Percentiles rank a stretch among this genome's conserved stretches.
Conservation (phyloP, 1,140 invertebrate genomes). For the Neodiprion pinetum region DNA sequence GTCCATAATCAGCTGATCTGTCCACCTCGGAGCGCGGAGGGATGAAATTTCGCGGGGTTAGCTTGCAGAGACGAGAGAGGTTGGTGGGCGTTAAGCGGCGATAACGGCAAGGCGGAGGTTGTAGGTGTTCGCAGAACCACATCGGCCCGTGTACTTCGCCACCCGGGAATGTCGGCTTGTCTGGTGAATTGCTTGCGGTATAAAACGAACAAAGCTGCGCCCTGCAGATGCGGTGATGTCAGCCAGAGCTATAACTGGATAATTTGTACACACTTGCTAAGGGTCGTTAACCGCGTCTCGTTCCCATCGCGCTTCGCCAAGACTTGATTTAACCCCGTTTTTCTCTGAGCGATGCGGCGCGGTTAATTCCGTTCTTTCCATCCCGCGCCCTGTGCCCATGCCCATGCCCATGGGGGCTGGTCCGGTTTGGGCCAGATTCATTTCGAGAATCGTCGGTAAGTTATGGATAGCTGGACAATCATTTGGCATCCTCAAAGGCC, state of each 20-base stretch:
- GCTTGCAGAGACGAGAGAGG: not conserved
- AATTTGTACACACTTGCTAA: not conserved
- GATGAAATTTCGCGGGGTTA: not conserved
- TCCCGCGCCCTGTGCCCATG: not conserved
- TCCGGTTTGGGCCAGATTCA: not conserved
- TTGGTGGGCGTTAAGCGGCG: not conserved
- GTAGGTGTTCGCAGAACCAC: not conserved
- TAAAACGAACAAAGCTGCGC: not conserved
- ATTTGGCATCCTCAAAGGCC: not conserved
- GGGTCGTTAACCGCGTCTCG: not conserved
- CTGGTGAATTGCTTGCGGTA: conserved; percentile 1
- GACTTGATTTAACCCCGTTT: no score
- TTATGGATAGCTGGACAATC: not conserved
- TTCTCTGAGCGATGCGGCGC: no score
- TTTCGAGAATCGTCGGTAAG: not conserved
- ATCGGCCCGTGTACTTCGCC: not conserved
- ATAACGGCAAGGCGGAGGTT: not conserved
- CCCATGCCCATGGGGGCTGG: not conserved
- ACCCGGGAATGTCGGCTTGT: not conserved
- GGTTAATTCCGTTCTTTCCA: not conserved
- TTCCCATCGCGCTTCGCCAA: no score
- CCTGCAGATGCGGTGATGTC: not conserved
- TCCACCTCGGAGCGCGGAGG: not conserved
- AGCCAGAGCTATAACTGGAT: not conserved
- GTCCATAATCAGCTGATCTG: not conserved